phyloP scores from a whole-genome alignment of 2,113 vertebrate species.

The Tiliqua scincoides region DNA sequence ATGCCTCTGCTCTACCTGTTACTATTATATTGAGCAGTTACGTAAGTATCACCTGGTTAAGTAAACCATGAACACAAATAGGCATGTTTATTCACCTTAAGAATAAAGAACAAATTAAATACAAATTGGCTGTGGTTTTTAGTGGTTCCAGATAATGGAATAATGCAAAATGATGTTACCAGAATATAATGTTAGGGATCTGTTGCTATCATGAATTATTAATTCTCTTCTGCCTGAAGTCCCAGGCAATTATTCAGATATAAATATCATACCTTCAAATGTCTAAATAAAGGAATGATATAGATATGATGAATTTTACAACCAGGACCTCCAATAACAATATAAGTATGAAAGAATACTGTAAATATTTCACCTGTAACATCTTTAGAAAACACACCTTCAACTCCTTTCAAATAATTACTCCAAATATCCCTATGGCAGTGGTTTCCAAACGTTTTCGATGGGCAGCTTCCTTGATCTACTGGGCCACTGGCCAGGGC shows the following conservation, averaged over 20 bases:
- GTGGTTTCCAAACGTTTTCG: too few relatives aligned
- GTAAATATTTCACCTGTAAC: background rate
- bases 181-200: background rate
- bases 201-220: background rate
- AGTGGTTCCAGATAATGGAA: background rate
- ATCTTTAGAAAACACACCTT: background rate
- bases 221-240: background rate
- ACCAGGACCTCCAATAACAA: background rate
- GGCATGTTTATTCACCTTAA: background rate
- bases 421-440: background rate
- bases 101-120: background rate
- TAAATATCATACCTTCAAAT: background rate
- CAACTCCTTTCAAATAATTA: background rate
- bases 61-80: background rate
- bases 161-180: too few relatives aligned
- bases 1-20: too few relatives aligned
- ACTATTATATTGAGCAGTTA: too few relatives aligned
- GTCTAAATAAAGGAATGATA: background rate
- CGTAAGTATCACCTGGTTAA: background rate
- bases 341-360: background rate
- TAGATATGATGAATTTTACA: background rate
- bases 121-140: background rate
- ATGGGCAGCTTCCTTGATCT: too few relatives aligned
- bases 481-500: too few relatives aligned
- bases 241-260: background rate